These are phyloP conservation scores for Magallana ariakensis DNA, from an alignment of 1,140 invertebrate species.

Conservation along the genomic window DNA sequence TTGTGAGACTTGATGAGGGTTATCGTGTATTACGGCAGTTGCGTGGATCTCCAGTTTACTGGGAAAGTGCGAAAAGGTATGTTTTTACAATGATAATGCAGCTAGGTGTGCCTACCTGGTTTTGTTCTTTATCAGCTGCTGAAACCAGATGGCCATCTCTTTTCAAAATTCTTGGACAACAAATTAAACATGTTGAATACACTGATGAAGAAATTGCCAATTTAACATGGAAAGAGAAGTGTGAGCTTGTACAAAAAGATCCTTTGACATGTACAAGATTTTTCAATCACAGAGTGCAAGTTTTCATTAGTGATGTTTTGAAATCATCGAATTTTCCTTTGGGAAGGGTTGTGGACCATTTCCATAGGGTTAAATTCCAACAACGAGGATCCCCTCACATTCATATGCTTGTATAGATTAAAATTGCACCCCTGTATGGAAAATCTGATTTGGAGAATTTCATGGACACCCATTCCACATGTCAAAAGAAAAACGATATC, in stretches of 20 bases:
- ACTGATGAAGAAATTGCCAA: slow-evolving; percentile 46
- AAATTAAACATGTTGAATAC: slow-evolving; percentile 17
- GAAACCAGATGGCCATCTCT: slow-evolving; percentile 63
- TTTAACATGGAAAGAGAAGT: slow-evolving; percentile 53
- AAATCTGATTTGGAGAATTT: slow-evolving; percentile 34
- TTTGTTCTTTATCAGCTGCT: slow-evolving; percentile 62
- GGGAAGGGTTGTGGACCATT: slow-evolving; percentile 34
- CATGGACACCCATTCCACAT: slow-evolving; percentile 47
- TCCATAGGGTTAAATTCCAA: slow-evolving; percentile 42
- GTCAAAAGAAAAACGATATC: background rate
- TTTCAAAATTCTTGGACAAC: slow-evolving; percentile 49
- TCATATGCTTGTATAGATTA: slow-evolving; percentile 61
- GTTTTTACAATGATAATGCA: slow-evolving; percentile 61
- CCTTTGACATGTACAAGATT: slow-evolving; percentile 60
- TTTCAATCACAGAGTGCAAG: slow-evolving; percentile 53
- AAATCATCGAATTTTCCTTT: slow-evolving; percentile 59
- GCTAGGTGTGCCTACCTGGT: slow-evolving; percentile 60
- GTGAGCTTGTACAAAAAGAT: slow-evolving; percentile 54
- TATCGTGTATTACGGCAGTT: slow-evolving; percentile 54
- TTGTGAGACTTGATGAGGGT: slow-evolving; percentile 61
- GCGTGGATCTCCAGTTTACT: slow-evolving; percentile 58
- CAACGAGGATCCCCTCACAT: slow-evolving; percentile 45
- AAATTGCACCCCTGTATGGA: slow-evolving; percentile 71
- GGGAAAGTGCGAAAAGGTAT: slow-evolving; percentile 56
- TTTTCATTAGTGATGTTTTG: slow-evolving; percentile 56